Evolutionary conservation across 2,113 vertebrate genomes (phyloP), one percentile per base, ranked within the genome.

Genomic region (Onychorhynchus coronatus): DNA sequence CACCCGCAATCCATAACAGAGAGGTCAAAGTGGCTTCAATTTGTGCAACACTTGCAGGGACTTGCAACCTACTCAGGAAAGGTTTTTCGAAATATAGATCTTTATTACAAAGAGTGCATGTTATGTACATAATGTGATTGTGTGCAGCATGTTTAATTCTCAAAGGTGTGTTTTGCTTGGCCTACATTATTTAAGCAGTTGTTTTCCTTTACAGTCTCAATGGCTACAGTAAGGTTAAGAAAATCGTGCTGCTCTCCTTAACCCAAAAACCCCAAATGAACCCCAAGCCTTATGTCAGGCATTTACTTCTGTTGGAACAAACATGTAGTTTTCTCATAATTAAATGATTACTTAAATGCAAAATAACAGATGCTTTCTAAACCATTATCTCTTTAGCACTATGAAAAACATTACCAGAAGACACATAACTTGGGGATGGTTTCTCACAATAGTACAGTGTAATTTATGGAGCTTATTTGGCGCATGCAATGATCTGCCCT

Each of bases 61-160:
- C 96, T 93, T 96, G 68, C 82, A 94, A 87, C 33, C 56, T 94
- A 41, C 78, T 83, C 68, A 76, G 85, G 84, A 86, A 89, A 67
- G 59, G 73, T 82, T 96, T 96, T 76, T 89, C 92, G 74, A 58
- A 89, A 58, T 86, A 91, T 10, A 95, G 92, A 68, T 76, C 82
- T 73, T 74, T 97, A 70, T 62, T 91, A 65, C 56, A 71, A 85
- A 65, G 58, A 95, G 83, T 67, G 31, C 9, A 10, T 71, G 39
- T 82, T 87, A 41, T 85, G 84, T 78, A 59, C 53, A 37, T 75
- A 91, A 88, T 67, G 65, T 88, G 52, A 73, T 83, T 89, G 74
- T 78, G 63, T 66, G 18, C 35, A 92, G 41, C 17, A 35, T 50
- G 68, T 61, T 86, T 50, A 92, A 59, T 56, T 50, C 85, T 94